phyloP scores from a whole-genome alignment of 2,797 vertebrate genomes.

The Hafferia zeledoni region DNA sequence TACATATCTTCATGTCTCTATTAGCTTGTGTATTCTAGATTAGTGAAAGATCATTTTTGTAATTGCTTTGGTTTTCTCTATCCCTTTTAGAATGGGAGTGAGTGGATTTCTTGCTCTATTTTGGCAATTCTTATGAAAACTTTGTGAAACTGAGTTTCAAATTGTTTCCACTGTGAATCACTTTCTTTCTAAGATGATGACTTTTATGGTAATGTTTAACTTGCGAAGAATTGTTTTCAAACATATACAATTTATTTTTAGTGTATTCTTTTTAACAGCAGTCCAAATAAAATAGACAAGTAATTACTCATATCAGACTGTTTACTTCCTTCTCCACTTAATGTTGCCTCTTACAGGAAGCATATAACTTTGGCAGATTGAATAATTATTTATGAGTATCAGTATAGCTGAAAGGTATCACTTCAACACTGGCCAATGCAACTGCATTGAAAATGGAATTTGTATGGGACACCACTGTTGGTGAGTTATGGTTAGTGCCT shows the following conservation, averaged over 20 bases:
- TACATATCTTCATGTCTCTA: not conserved
- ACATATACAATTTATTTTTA: not conserved
- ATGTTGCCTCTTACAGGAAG: not conserved
- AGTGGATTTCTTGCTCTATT: not conserved
- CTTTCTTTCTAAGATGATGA: not conserved
- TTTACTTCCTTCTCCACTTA: not conserved
- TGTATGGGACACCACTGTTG: not conserved
- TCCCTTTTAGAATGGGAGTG: not conserved
- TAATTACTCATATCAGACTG: not conserved
- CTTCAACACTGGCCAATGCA: not conserved
- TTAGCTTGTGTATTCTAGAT: not conserved
- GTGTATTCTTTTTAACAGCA: not conserved
- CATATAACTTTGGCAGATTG: not conserved
- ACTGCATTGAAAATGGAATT: not conserved
- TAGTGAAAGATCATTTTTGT: not conserved
- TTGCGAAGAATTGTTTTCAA: not conserved
- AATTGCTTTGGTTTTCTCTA: not conserved
- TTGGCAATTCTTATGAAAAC: conserved; percentile 6
- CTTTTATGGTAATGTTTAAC: conserved; percentile 41
- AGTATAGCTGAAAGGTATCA: not conserved
- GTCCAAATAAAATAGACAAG: not conserved
- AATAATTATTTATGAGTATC: not conserved
- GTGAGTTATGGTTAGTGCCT: not conserved
- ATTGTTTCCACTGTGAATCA: conserved; percentile 37
- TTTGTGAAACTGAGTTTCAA: conserved; percentile 28